Percentiles rank a stretch among this genome's conserved stretches.
Evolutionary conservation across 2,888 invertebrate genomes (phyloP).

Genomic region (Pharmacophagus antenor): DNA sequence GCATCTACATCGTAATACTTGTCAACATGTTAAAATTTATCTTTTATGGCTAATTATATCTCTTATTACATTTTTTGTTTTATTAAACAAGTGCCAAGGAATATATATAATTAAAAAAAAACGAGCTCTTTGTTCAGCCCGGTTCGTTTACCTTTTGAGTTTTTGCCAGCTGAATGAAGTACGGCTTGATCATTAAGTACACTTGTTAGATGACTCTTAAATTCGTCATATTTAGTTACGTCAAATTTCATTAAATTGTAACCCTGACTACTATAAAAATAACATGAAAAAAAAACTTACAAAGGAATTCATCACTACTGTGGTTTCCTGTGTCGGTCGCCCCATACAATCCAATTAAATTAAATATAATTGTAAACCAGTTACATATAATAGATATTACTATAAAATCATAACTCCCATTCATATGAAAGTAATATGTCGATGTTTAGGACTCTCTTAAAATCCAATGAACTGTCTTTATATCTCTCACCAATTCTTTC

Average conservation of each 20-base stretch:
- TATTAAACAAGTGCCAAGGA: conserved; percentile 6
- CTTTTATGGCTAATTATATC: not conserved
- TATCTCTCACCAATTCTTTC: no score
- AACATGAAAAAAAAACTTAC: not conserved
- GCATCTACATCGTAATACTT: no score
- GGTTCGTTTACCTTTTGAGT: conserved; percentile 68
- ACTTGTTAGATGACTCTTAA: conserved; percentile 54
- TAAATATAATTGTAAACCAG: not conserved
- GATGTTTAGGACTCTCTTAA: not conserved
- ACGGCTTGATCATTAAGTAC: conserved; percentile 66
- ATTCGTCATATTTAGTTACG: not conserved
- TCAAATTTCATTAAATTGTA: not conserved
- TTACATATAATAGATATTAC: not conserved
- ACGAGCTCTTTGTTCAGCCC: conserved; percentile 57
- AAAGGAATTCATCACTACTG: not conserved
- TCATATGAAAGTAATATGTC: not conserved
- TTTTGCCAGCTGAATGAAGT: conserved; percentile 51
- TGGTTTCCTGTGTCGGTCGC: not conserved
- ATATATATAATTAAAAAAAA: conserved; percentile 49
- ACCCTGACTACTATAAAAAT: not conserved
- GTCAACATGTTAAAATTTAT: no score
- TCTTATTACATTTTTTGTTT: not conserved
- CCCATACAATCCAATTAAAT: not conserved
- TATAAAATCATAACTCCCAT: not conserved
- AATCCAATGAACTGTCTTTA: no score